Evolutionary conservation across 92 coral and sea anemone species (phyloP), one percentile per base, ranked within the genome.

Genomic region (Zoanthus sansibaricus): DNA sequence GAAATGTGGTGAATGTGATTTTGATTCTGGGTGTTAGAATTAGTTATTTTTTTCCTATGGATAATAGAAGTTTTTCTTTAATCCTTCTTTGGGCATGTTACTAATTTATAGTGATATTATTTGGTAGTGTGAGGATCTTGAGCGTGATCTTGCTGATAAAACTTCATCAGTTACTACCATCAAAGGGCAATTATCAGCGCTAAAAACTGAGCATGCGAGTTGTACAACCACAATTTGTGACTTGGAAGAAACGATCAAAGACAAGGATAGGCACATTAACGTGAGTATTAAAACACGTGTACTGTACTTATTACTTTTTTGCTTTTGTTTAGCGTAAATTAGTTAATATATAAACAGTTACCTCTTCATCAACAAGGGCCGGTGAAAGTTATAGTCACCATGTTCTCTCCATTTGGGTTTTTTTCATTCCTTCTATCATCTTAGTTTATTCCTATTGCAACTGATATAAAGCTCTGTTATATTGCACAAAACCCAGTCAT

Each of bases 201-300:
- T 97, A 11, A 94, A 96, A 56, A 92, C 98, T 16, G 99, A 97
- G 42, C 93, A 93, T 82, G 86, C 83, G 16, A 93, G 95, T 68
- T 91, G 96, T 9, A 87, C 93, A 9, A 87, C 93, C 25, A 95
- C 95, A 69, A 91, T 97, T 30, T 82, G 86, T 69, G 94, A 91
- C 67, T 92, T 97, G 73, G 97, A 95, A 76, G 96, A 95, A 21
- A 84, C 96, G 0, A 86, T 97, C 18, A 90, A 91, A 9, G 99
- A 97, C 82, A 97, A 97, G 82, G 99, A 97, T 30, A 83, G 86
- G 17, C 95, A 91, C 77, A 95, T 97, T 56, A 93, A 80, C 21
- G 85, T 80, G 52, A 80, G 85, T 66, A 37, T 86, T 16, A 70
- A 37, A 59, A 16, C 42, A 37, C 42, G 42, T 37, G 4, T 37